Conservation (phyloP, 1,140 invertebrate genomes). For the Grapholita molesta region DNA sequence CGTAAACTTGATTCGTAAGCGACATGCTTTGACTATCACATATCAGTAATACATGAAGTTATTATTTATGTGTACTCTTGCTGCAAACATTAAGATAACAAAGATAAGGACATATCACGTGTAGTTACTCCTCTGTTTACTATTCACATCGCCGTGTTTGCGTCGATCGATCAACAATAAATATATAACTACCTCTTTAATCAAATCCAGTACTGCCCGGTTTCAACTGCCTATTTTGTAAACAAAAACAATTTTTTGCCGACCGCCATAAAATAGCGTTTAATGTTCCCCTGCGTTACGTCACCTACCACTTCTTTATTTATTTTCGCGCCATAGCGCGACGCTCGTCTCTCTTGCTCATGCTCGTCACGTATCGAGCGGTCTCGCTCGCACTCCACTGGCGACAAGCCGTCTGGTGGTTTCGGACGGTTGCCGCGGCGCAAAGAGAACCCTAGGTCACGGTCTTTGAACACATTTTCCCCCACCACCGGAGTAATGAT, state of each 20-base stretch:
- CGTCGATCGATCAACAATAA: neutral
- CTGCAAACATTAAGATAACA: neutral
- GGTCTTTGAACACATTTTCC: slow-evolving; percentile 61
- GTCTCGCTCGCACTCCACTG: slow-evolving; percentile 49
- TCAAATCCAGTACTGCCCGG: neutral
- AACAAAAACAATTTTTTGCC: slow-evolving; percentile 29
- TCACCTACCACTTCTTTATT: slow-evolving; percentile 54
- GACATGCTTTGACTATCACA: neutral
- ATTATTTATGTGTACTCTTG: slow-evolving; percentile 2
- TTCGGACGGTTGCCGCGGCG: slow-evolving; percentile 49
- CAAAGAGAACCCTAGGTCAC: slow-evolving; percentile 68
- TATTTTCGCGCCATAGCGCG: slow-evolving; percentile 53
- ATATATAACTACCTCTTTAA: neutral
- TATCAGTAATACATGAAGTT: neutral
- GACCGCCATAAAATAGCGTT: slow-evolving; percentile 45
- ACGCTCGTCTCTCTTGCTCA: slow-evolving; percentile 41
- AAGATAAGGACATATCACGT: neutral
- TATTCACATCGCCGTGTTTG: neutral
- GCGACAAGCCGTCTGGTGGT: slow-evolving; percentile 73
- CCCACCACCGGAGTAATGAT: slow-evolving; percentile 18
- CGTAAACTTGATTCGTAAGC: neutral
- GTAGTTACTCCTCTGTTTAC: neutral
- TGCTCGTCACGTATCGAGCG: slow-evolving; percentile 28
- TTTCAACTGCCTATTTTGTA: slow-evolving; percentile 14
- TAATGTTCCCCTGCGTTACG: slow-evolving; percentile 46